Percentiles rank a stretch among this genome's conserved stretches.
phyloP scores from a whole-genome alignment of 2,797 vertebrate genomes.

The Antennarius maculatus region DNA sequence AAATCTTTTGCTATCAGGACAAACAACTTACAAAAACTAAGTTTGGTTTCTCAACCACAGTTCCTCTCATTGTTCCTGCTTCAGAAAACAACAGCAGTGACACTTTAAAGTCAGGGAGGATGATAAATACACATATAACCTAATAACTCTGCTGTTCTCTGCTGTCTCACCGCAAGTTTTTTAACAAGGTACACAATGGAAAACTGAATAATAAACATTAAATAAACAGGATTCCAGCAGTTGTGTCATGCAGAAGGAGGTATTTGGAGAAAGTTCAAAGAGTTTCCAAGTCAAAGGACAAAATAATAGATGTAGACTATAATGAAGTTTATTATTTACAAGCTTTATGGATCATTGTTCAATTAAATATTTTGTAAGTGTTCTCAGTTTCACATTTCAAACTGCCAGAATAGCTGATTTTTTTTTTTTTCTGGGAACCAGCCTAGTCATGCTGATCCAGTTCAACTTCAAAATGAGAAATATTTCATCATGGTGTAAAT shows the following conservation, averaged over 20 bases:
- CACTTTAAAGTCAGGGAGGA: not conserved
- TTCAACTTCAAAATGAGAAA: too few species aligned
- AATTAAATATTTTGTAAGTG: too few species aligned
- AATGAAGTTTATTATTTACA: too few species aligned
- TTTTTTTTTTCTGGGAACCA: too few species aligned
- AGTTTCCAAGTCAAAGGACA: too few species aligned
- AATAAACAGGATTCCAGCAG: slow-evolving; percentile 19
- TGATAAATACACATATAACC: not conserved
- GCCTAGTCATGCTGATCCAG: too few species aligned
- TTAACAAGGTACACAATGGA: not conserved
- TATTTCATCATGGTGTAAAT: too few species aligned
- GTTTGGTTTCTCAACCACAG: slow-evolving; percentile 18
- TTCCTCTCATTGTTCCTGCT: not conserved
- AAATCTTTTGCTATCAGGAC: slow-evolving; percentile 16
- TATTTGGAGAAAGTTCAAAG: too few species aligned
- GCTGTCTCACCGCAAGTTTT: slow-evolving; percentile 4
- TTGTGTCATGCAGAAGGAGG: not conserved
- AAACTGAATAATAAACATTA: slow-evolving; percentile 7
- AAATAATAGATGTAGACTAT: too few species aligned
- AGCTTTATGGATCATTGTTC: too few species aligned
- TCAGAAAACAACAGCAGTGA: not conserved
- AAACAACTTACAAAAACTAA: slow-evolving; percentile 11
- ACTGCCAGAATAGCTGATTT: too few species aligned
- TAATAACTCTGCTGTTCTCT: not conserved
- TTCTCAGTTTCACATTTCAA: too few species aligned